Base-by-base conservation (phyloP, 2,797 vertebrate genomes). In the Darevskia mixta region DNA sequence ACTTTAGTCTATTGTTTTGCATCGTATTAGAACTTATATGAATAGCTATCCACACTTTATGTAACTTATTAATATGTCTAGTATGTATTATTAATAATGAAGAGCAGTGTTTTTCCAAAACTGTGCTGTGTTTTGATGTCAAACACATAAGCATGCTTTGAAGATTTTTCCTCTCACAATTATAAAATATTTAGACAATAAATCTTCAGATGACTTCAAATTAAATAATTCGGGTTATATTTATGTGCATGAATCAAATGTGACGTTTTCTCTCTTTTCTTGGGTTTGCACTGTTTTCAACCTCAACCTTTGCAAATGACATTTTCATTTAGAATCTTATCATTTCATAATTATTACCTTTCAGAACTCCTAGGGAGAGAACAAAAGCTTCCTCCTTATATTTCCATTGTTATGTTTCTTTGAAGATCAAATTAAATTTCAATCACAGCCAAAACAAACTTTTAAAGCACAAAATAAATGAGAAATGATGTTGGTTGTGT, bases 281-380 rank as follows among this genome's bases (percentile, higher is more conserved):
- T 6, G 94, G 91, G 95, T 90, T 95, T 95, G 58, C 64, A 85
- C 91, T 77, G 85, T 94, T 96, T 94, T 94, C 96, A 97, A 94
- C 95, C 94, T 95, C 97, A 97, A 96, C 96, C 96, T 97, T 97
- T 97, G 91, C 92, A 82, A 96, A 94, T n/a, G 95, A 97, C 96
- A 96, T 96, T 97, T 97, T 97, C 96, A 97, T 96, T 97, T 97
- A 96, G 95, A 96, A 95, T 96, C 93, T 97, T 97, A 97, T 96
- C 96, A 95, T 95, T 96, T 95, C 93, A 92, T 96, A 97, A 97
- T 97, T 97, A 97, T 96, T 96, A 96, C 96, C 96, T 97, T 96
- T 96, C 96, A 96, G 96, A 96, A 96, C 95, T 96, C 95, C 94
- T 92, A 94, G 95, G 93, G 95, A 97, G 94, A 78, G 92, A 96